Conservation (phyloP, 2,113 vertebrate genomes). For the Cololabis saira region DNA sequence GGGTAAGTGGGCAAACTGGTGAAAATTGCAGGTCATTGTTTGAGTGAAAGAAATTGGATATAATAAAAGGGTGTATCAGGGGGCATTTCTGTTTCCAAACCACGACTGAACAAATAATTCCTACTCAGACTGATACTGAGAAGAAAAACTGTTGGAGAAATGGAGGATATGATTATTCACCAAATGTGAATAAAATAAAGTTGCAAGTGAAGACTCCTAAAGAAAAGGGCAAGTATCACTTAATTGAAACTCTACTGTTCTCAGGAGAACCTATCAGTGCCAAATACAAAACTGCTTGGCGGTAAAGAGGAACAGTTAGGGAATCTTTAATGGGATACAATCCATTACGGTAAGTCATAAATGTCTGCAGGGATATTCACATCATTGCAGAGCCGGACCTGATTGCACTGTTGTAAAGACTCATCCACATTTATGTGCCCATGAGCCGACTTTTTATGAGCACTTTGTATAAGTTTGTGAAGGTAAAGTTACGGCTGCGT, state of each 20-base stretch:
- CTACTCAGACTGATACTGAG: conserved; percentile 22
- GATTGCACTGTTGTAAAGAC: conserved; percentile 46
- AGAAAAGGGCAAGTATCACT: conserved; percentile 46
- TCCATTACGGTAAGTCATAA: conserved; percentile 76
- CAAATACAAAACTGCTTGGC: conserved; percentile 68
- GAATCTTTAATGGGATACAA: conserved; percentile 69
- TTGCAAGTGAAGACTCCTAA: conserved; percentile 54
- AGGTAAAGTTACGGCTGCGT: conserved; percentile 32
- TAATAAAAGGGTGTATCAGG: conserved; percentile 15
- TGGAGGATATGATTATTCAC: conserved; percentile 35
- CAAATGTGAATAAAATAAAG: conserved; percentile 57
- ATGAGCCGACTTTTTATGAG: conserved; percentile 58
- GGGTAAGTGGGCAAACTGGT: conserved; percentile 21
- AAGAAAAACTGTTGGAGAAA: conserved; percentile 17
- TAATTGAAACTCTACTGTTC: conserved; percentile 74
- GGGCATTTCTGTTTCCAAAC: conserved; percentile 28
- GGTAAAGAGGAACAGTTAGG: conserved; percentile 67
- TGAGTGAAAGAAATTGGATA: conserved; percentile 20
- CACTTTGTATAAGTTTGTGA: conserved; percentile 62
- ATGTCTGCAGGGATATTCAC: conserved; percentile 69
- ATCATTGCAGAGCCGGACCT: conserved; percentile 61
- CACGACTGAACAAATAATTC: conserved; percentile 52
- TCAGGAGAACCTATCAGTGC: conserved; percentile 58
- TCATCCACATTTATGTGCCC: conserved; percentile 65
- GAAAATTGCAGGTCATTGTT: conserved; percentile 37